These are phyloP conservation scores for Hymenopus coronatus DNA, from an alignment of 2,888 invertebrate species.

Conservation along the genomic window DNA sequence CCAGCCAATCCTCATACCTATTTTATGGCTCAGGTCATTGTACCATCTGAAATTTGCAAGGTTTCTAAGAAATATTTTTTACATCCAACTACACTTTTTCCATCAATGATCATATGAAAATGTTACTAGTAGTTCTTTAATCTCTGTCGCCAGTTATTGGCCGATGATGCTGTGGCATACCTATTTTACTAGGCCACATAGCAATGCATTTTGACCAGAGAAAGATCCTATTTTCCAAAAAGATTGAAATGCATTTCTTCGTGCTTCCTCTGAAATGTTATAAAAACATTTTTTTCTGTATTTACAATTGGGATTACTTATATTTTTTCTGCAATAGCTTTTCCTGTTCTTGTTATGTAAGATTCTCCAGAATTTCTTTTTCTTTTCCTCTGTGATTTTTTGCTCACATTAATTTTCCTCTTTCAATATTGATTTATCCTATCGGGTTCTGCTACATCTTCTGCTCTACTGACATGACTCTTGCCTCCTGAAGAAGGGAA, in stretches of 20 bases:
- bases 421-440: background rate
- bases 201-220: background rate
- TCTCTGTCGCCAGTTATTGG: background rate
- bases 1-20: no score
- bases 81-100: background rate
- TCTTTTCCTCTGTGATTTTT: background rate
- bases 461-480: no score
- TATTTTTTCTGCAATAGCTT: background rate
- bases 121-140: background rate
- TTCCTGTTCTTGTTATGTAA: constrained; percentile 2
- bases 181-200: constrained; percentile 12
- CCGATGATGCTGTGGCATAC: background rate
- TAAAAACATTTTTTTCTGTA: background rate
- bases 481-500: background rate
- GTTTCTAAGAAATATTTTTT: constrained; percentile 11
- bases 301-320: background rate
- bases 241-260: background rate
- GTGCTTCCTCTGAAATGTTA: background rate
- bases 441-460: background rate
- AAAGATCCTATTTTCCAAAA: constrained; percentile 1
- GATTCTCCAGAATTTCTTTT: background rate
- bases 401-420: background rate
- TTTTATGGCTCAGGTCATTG: background rate
- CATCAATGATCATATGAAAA: background rate
- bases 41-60: constrained; percentile 6